A percentile compares a stretch with the other conserved stretches of the same genome.
phyloP scores from a whole-genome alignment of 2,113 vertebrate genomes.

The Osmerus eperlanus region DNA sequence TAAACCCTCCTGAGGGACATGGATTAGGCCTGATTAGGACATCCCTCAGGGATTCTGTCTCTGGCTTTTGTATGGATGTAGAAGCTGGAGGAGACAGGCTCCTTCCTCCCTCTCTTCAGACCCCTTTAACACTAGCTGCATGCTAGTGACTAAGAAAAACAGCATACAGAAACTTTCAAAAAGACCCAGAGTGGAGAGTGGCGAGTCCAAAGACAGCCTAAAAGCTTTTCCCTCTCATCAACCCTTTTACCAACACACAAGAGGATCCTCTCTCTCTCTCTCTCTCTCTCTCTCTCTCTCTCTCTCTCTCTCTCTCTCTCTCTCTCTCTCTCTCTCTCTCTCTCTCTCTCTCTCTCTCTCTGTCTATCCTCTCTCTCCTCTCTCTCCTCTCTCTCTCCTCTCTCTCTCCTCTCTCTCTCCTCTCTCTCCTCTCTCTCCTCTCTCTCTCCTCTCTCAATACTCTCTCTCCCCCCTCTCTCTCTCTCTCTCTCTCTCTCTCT shows the following conservation, averaged over 20 bases:
- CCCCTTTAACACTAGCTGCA: too few relatives aligned
- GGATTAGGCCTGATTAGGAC: constrained; percentile 34
- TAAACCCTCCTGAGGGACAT: constrained; percentile 15
- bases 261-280: not conserved
- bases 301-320: constrained; percentile 8
- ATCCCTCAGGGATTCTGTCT: constrained; percentile 15
- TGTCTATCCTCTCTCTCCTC: constrained; percentile 4
- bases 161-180: constrained; percentile 22
- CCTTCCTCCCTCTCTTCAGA: too few relatives aligned
- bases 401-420: not conserved
- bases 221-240: constrained; percentile 38
- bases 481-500: not conserved
- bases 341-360: constrained; percentile 38
- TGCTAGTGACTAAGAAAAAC: not conserved
- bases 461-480: constrained; percentile 38
- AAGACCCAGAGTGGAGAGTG: constrained; percentile 3
- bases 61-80: constrained; percentile 47
- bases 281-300: constrained; percentile 29
- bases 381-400: not conserved
- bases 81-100: too few relatives aligned
- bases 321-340: constrained; percentile 31
- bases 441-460: constrained; percentile 22
- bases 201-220: constrained; percentile 20
- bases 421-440: not conserved
- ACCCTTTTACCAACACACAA: constrained; percentile 12